Evolutionary conservation across 2,113 vertebrate species (phyloP).

Genomic region (Alexandromys fortis): DNA sequence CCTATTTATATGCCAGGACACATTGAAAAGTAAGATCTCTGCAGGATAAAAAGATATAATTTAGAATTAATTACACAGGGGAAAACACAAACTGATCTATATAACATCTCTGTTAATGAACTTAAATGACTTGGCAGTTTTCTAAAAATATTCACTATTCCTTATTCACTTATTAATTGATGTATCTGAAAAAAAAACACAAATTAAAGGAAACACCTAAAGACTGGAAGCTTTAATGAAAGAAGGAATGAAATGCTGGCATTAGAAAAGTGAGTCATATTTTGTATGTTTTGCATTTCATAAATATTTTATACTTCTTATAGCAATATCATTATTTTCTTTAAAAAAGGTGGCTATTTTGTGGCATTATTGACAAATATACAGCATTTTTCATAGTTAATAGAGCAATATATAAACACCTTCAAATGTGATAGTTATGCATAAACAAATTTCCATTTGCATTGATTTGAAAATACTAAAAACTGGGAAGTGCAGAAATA

Average conservation of each 20-base stretch:
- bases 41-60: background rate
- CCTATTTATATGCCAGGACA: background rate
- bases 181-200: background rate
- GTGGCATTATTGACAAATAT: accelerated
- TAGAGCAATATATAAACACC: background rate
- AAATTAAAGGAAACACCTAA: background rate
- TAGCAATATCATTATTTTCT: background rate
- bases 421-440: background rate
- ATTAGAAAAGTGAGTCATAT: background rate
- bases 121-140: background rate
- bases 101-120: background rate
- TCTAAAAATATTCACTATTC: background rate
- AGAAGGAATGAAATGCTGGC: background rate
- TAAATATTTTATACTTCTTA: background rate
- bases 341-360: background rate
- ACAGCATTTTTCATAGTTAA: background rate
- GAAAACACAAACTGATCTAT: background rate
- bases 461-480: background rate
- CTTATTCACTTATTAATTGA: background rate
- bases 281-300: background rate
- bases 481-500: background rate
- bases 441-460: background rate
- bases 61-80: background rate
- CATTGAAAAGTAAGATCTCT: background rate
- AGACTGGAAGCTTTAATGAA: background rate